Evolutionary conservation across 64 coral and sea anemone species (phyloP).

Genomic region (Astreopora myriophthalma): DNA sequence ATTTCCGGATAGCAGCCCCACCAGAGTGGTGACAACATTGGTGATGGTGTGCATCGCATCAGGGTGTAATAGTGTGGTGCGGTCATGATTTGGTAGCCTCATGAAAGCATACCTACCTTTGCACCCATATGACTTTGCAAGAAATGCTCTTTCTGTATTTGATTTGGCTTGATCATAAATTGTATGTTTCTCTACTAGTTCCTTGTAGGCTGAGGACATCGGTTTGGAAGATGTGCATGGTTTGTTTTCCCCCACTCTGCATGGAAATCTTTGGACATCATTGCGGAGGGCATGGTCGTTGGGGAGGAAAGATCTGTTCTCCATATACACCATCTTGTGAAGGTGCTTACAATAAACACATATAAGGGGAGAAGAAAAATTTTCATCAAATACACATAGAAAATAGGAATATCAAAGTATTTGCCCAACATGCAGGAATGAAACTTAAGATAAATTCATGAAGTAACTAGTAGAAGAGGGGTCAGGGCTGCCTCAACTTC

Average conservation of each 20-base stretch:
- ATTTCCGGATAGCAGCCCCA: constrained; percentile 20
- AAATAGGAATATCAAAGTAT: not conserved
- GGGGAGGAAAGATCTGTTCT: not conserved
- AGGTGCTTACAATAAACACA: constrained; percentile 33
- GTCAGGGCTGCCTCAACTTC: not conserved
- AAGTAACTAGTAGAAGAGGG: not conserved
- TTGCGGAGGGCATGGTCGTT: not conserved
- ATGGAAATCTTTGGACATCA: constrained; percentile 9
- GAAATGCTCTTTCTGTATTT: not conserved
- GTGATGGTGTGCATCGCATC: constrained; percentile 63
- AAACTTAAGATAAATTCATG: not conserved
- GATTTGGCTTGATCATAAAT: constrained; percentile 10
- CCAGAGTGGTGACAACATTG: constrained; percentile 37
- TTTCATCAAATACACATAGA: not conserved
- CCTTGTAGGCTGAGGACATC: not conserved
- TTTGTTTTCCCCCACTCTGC: not conserved
- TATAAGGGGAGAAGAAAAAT: not conserved
- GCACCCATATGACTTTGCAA: constrained; percentile 40
- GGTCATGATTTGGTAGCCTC: constrained; percentile 43
- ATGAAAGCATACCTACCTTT: constrained; percentile 22
- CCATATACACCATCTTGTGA: constrained; percentile 50
- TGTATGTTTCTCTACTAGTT: not conserved
- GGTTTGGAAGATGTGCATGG: not conserved
- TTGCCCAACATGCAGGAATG: not conserved
- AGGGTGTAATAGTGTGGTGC: constrained; percentile 36